These are phyloP conservation scores for Melinaea marsaeus DNA, from an alignment of 2,888 invertebrate genomes.

Conservation along the genomic window DNA sequence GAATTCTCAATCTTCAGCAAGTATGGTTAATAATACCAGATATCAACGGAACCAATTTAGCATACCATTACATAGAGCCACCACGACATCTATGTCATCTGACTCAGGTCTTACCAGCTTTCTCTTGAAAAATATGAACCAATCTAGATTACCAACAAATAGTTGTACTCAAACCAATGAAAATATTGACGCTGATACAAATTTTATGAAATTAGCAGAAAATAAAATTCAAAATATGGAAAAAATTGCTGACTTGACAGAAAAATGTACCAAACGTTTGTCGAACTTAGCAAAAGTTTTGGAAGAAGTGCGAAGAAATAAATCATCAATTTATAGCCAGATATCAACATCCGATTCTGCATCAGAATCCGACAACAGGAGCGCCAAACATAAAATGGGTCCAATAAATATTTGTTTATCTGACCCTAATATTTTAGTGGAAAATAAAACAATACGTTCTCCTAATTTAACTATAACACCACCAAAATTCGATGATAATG, in stretches of 20 bases:
- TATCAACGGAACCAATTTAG: slow-evolving; percentile 8
- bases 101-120: slow-evolving; percentile 40
- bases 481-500: slow-evolving; percentile 21
- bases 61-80: slow-evolving; percentile 32
- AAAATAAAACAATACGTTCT: slow-evolving; percentile 18
- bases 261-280: slow-evolving; percentile 69
- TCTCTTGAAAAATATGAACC: slow-evolving; percentile 14
- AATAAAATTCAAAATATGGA: slow-evolving; percentile 71
- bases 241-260: slow-evolving; percentile 70
- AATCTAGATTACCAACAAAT: slow-evolving; percentile 37
- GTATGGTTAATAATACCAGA: neutral
- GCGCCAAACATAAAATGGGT: slow-evolving; percentile 40
- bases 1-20: neutral
- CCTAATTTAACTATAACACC: slow-evolving; percentile 9
- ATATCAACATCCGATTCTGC: slow-evolving; percentile 58
- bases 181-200: slow-evolving; percentile 50
- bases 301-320: slow-evolving; percentile 70
- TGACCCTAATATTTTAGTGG: slow-evolving; percentile 8
- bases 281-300: slow-evolving; percentile 69
- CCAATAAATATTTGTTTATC: slow-evolving; percentile 24
- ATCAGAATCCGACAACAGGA: slow-evolving; percentile 56
- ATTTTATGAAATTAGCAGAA: slow-evolving; percentile 63
- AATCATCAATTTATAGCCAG: slow-evolving; percentile 62
- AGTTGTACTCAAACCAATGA: slow-evolving; percentile 61
- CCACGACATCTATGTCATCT: slow-evolving; percentile 35